Evolutionary conservation across 1,140 invertebrate genomes (phyloP), one percentile per base, ranked within the genome.

Genomic region (Pissodes strobi): DNA sequence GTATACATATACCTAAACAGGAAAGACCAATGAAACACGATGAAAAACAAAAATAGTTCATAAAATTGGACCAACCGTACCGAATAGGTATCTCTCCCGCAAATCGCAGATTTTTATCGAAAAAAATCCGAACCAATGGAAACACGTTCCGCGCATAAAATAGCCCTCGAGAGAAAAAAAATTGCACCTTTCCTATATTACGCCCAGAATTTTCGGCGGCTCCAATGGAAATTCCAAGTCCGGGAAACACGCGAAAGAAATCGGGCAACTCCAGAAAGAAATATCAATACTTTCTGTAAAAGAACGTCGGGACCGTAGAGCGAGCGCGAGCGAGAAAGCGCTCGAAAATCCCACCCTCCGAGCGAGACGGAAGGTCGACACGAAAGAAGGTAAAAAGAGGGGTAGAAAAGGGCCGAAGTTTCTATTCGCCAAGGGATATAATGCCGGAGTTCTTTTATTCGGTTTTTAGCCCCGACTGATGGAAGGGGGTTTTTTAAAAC

Each of bases 381-480:
- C 53, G 53, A 56, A 58, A 58, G 55, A 58, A 58, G 39, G 55
- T 30, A 25, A 46, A 58, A 58, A 58, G 55, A 58, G 55, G 55
- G 55, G 55, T 45, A 23, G 55, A 58, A 58, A 58, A 58, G 15
- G 46, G 21, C 55, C n/a, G 34, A 45, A 37, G 55, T 58, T 58
- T 37, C 55, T 58, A 58, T 58, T 58, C 55, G 55, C 55, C 55
- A 58, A 45, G 55, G 55, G 55, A 58, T 45, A 58, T 58, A 23
- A 58, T 15, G 55, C 13, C 39, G n/a, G 39, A 58, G 30, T 58
- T 58, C 55, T 58, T 58, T 58, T 58, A 51, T 51, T 51, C 48
- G 48, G 25, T 34, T 51, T 46, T 46, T n/a, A 8, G n/a, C n/a
- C n/a, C 30, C n/a, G 30, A n/a, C 6, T 34, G 30, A n/a, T n/a